Base-by-base conservation (phyloP, 2,113 vertebrate species). In the Sorex araneus region DNA sequence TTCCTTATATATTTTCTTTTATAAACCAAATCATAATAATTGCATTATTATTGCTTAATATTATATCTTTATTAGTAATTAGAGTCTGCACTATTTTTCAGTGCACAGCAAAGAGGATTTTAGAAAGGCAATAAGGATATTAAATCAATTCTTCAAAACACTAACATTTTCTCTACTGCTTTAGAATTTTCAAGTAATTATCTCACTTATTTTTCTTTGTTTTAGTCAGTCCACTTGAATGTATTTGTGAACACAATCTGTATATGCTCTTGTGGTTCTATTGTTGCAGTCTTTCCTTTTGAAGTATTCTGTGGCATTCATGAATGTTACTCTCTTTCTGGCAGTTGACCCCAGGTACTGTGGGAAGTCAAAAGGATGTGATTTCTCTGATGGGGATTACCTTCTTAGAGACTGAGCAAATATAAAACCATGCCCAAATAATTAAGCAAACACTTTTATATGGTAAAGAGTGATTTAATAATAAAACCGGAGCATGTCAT, bases 1-100 rank as follows among this genome's bases (percentile, higher is more conserved):
- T 94, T 95, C 63, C 77, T 93, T 96, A 82, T 93, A 90, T 94
- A 93, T 95, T 25, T 83, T 92, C 40, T 84, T 87, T 93, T 64
- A 86, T 92, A 93, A 94, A 86, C 86, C 40, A 93, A 94, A 89
- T 84, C n/a, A 92, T 93, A 93, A 80, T 90, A 91, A 76, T 85
- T 92, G 7, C 25, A 91, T 92, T 93, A 92, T 86, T 84, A 90
- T 82, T 95, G 77, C 67, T 87, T 96, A 93, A 92, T 92, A 86
- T 80, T 80, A 27, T 93, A 84, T 89, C 34, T 92, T 93, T 96
- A 93, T 94, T 95, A 92, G 16, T 80, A 94, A 89, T 90, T 95
- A 96, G 43, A 90, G 86, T 80, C 60, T 71, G 21, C 54, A 64
- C 28, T 91, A 84, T 82, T 86, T 95, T 73, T 91, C 34, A 91